Base-by-base conservation (phyloP, 2,888 invertebrate species). In the Clunio marinus region DNA sequence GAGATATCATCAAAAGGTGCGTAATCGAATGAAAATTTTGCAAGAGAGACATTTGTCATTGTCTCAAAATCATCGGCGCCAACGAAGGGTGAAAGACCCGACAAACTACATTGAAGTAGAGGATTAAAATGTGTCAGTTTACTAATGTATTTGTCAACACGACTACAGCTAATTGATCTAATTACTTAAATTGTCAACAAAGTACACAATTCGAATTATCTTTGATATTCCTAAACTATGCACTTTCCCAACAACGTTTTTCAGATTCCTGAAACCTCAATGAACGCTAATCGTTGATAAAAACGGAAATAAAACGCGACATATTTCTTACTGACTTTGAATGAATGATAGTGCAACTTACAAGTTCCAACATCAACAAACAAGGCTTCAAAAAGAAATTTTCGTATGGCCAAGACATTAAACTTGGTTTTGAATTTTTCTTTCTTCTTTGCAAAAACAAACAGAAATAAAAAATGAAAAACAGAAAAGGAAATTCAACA, bases 21-120 rank as follows among this genome's bases (percentile, higher is more conserved):
- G 75, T 95, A 94, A 72, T 93, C 93, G 77, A 90, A 96, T 80
- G 95, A 94, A 77, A 92, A 96, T 75, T 93, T 91, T 37, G 92
- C 93, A 70, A 91, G 85, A 0, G 95, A 94, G 1, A 96, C 95
- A 77, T 96, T 96, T 0, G 91, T 91, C 88, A 96, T 92, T 0
- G 96, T 96, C 77, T 96, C 93, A 71, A 91, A 86, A 76, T 96
- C 96, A 24, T 88, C 91, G 74, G 93, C 91, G 0, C 96, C 96
- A 90, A 96, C 92, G 80, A 96, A 96, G 10, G 96, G 96, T 0
- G 96, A 96, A 60, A 96, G 80, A 1, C 96, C 96, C 8, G 95
- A 95, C 72, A 96, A 78, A 71, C 90, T 90, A 78, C 37, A 77
- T n/a, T n/a, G n/a, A n/a, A n/a, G n/a, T n/a, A n/a, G n/a, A n/a